A percentile compares a stretch with the other conserved stretches of the same genome.
These are phyloP conservation scores for Antennarius striatus DNA, from an alignment of 2,113 vertebrate genomes.

Conservation along the genomic window DNA sequence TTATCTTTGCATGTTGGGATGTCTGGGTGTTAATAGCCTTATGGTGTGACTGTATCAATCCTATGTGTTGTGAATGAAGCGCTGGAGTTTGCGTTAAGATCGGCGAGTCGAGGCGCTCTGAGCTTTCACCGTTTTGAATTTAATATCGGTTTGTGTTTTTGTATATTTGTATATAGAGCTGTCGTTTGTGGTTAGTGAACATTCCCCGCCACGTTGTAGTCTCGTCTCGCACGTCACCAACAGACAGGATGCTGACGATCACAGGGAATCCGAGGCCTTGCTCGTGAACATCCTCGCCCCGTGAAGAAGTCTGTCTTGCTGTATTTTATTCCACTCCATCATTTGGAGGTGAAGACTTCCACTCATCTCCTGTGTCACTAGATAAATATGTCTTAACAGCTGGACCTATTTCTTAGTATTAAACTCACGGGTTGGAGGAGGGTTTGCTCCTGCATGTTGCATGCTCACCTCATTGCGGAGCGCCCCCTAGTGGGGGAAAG, in stretches of 20 bases:
- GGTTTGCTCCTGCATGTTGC: slow-evolving; percentile 40
- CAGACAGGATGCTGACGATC: slow-evolving; percentile 43
- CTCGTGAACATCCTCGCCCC: slow-evolving; percentile 6
- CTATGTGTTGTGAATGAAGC: slow-evolving; percentile 45
- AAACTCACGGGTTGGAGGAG: slow-evolving; percentile 20
- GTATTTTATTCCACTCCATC: slow-evolving; percentile 27
- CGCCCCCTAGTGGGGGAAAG: slow-evolving; percentile 63
- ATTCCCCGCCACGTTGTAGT: slow-evolving; percentile 48
- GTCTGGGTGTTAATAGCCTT: slow-evolving; percentile 63
- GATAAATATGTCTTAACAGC: slow-evolving; percentile 42
- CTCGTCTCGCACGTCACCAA: slow-evolving; percentile 36
- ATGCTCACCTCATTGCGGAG: slow-evolving; percentile 47
- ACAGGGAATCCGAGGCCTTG: slow-evolving; percentile 41
- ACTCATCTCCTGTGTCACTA: slow-evolving; percentile 41
- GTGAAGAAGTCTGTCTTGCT: slow-evolving; percentile 15
- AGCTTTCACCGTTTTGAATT: slow-evolving; percentile 49
- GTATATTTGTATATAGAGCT: slow-evolving; percentile 69
- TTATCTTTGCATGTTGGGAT: slow-evolving; percentile 57
- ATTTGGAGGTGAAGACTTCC: slow-evolving; percentile 14
- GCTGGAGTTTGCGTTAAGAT: slow-evolving; percentile 46
- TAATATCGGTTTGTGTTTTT: slow-evolving; percentile 56
- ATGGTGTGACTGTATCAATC: slow-evolving; percentile 59
- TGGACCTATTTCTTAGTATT: slow-evolving; percentile 66
- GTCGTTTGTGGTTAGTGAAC: slow-evolving; percentile 68
- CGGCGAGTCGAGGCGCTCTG: slow-evolving; percentile 30